Conservation (phyloP, 2,113 vertebrate species). For the Tinamus guttatus region DNA sequence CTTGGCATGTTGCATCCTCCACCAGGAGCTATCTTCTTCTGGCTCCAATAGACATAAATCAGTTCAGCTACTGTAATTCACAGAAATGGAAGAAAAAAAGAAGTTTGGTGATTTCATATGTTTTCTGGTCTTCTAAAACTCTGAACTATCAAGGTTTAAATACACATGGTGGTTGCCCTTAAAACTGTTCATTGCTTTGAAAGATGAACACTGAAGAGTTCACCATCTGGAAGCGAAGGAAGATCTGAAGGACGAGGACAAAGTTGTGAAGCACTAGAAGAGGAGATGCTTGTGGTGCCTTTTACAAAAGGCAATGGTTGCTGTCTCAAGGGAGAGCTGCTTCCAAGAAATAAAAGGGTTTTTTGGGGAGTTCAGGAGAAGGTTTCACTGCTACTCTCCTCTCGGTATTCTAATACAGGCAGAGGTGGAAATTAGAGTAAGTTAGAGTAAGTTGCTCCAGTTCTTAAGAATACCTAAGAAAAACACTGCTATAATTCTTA, state of each 20-base stretch:
- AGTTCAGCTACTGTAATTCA: neutral
- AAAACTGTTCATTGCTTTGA: neutral
- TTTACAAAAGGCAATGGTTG: neutral
- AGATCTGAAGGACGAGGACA: neutral
- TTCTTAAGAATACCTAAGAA: neutral
- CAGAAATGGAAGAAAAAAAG: neutral
- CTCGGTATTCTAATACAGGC: neutral
- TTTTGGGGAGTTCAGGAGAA: neutral
- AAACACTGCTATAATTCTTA: neutral
- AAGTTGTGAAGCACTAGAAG: neutral
- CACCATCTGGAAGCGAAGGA: neutral
- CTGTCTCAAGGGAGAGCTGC: neutral
- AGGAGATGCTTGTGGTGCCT: neutral
- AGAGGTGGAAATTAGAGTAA: neutral
- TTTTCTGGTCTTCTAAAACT: neutral
- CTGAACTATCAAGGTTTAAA: neutral
- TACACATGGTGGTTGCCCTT: neutral
- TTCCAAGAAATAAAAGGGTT: neutral
- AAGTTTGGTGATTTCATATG: neutral
- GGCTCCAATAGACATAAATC: constrained; percentile 54
- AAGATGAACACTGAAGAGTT: neutral
- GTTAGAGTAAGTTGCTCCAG: no score
- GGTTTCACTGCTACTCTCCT: neutral
- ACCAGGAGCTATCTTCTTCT: constrained; percentile 31
- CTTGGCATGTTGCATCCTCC: neutral